Conservation (phyloP, 2,113 vertebrate genomes). For the Mesembrinibis cayennensis region DNA sequence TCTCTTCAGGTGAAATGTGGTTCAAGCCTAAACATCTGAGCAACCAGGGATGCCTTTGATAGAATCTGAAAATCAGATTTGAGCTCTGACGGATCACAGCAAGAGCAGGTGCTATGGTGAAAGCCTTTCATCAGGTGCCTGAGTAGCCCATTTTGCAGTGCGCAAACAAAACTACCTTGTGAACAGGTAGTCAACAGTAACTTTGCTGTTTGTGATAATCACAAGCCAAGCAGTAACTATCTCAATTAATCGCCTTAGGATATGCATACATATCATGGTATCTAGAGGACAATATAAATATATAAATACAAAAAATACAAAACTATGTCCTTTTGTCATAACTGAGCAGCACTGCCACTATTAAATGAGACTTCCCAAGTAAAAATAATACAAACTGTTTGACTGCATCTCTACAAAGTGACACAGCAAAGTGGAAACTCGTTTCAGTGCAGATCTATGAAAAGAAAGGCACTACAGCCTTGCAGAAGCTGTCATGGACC, state of each 20-base stretch:
- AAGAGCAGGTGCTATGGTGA: background rate
- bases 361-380: background rate
- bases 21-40: background rate
- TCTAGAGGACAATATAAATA: background rate
- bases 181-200: background rate
- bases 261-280: fast-evolving
- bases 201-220: background rate
- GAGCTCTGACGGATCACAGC: background rate
- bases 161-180: background rate
- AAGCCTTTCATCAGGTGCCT: background rate
- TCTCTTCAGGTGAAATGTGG: background rate
- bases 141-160: fast-evolving
- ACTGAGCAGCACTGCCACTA: background rate
- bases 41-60: background rate
- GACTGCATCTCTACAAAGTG: background rate
- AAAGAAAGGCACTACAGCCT: background rate
- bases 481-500: background rate
- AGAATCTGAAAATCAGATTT: background rate
- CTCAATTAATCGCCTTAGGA: background rate
- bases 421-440: background rate
- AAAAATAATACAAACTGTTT: background rate
- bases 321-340: background rate
- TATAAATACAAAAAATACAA: background rate
- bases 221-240: background rate
- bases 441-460: background rate